phyloP scores from a whole-genome alignment of 2,797 vertebrate species.

The Sebastes elongatus region DNA sequence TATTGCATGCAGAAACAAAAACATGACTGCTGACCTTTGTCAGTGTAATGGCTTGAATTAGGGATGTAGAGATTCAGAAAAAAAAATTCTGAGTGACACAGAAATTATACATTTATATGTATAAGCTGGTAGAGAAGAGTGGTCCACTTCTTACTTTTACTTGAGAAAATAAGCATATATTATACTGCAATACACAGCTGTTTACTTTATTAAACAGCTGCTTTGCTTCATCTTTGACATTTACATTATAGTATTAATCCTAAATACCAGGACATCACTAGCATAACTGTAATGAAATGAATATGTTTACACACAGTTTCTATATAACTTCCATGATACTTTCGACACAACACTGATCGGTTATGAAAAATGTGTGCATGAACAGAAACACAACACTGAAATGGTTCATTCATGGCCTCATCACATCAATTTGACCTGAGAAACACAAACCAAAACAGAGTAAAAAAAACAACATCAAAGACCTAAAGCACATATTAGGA shows the following conservation, averaged over 20 bases:
- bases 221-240: neutral
- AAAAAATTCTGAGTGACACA: neutral
- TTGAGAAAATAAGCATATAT: neutral
- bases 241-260: neutral
- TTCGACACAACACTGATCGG: neutral
- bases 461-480: too few relatives aligned
- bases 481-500: conserved; percentile 21
- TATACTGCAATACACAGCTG: neutral
- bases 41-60: neutral
- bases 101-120: neutral
- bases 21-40: neutral
- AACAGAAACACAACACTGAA: conserved; percentile 1
- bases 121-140: neutral
- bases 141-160: neutral
- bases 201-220: neutral
- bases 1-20: conserved; percentile 31
- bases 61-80: neutral
- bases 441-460: neutral
- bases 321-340: neutral
- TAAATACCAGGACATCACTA: neutral
- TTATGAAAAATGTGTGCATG: conserved; percentile 21
- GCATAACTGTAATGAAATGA: neutral
- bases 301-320: neutral
- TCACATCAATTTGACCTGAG: conserved; percentile 3
- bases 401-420: neutral